Base-by-base conservation (phyloP, 2,797 vertebrate genomes). In the Centropyge bicolor region DNA sequence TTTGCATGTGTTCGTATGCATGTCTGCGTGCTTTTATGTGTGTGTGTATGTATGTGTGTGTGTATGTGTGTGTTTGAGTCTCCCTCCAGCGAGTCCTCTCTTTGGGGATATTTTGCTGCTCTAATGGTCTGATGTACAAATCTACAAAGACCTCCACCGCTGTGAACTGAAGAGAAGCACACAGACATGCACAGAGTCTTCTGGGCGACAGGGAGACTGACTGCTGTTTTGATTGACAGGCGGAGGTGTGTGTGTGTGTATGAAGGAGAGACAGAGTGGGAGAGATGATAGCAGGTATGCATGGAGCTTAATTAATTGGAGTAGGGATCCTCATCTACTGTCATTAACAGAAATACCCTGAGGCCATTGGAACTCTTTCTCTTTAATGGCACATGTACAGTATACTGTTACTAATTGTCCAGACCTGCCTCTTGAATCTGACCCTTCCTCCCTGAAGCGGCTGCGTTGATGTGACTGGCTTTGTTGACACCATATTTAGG, bases 91-190 rank as follows among this genome's bases (percentile, higher is more conserved):
- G 41, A 63, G 40, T n/a, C 1, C 54, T 75, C 76, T 89, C 80
- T 88, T 76, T 83, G 63, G 83, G 83, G 81, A 86, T 48, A 76
- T 71, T 81, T 80, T 80, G 78, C 78, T 41, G 80, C 84, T 83
- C 86, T 88, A 86, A 87, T 85, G 82, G 80, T 88, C 87, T 90
- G 82, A 81, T 80, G 84, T 83, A 72, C 46, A 82, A 88, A 90
- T 86, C 85, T 88, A 82, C 83, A 88, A 90, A 91, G 85, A 90
- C 82, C 73, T 79, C 20, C 36, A 66, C 70, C 3, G 36, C 81
- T 81, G 77, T 77, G 78, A 89, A 85, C 74, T 65, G 67, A 87
- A 43, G 63, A 83, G 77, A 70, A 67, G 20, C 85, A 64, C 76
- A 76, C 56, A 78, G 43, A 87, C 62, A 45, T 20, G 35, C 80